Conservation (phyloP, 2,888 invertebrate species). For the Slavum lentiscoides region DNA sequence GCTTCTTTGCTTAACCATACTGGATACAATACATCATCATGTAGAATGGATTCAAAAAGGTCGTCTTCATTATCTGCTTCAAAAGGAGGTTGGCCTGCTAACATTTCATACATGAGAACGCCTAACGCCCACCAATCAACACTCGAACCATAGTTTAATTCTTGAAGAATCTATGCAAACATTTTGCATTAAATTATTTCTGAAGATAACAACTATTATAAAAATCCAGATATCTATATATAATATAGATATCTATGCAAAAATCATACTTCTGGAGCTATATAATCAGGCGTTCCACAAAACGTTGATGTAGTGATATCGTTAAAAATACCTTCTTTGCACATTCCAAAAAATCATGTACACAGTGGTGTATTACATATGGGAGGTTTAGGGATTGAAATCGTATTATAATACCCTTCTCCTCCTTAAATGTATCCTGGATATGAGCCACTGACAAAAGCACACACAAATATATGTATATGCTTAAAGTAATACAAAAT, state of each 20-base stretch:
- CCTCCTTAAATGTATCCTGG: too few species aligned
- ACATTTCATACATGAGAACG: conserved; percentile 98
- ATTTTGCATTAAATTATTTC: neutral
- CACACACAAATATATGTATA: too few species aligned
- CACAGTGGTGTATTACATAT: too few species aligned
- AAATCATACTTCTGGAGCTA: conserved; percentile 90
- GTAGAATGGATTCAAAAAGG: conserved; percentile 95
- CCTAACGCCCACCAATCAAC: conserved; percentile 98
- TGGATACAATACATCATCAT: conserved; percentile 97
- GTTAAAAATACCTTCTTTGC: conserved; percentile 93
- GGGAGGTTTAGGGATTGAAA: too few species aligned
- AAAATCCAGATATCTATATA: too few species aligned
- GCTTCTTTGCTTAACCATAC: conserved; percentile 94
- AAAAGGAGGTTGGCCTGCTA: conserved; percentile 99
- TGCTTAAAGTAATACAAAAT: too few species aligned
- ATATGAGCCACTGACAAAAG: too few species aligned
- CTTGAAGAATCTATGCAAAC: conserved; percentile 76
- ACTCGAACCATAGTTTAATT: conserved; percentile 85
- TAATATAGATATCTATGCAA: too few species aligned
- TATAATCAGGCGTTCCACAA: conserved; percentile 99
- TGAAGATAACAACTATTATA: neutral
- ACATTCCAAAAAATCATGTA: conserved; percentile 81
- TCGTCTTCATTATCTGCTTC: conserved; percentile 99
- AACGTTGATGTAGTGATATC: conserved; percentile 92
- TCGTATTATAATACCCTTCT: too few species aligned